A percentile compares a stretch with the other conserved stretches of the same genome.
Evolutionary conservation across 2,113 vertebrate species (phyloP).

Genomic region (Australoheros scitulus): DNA sequence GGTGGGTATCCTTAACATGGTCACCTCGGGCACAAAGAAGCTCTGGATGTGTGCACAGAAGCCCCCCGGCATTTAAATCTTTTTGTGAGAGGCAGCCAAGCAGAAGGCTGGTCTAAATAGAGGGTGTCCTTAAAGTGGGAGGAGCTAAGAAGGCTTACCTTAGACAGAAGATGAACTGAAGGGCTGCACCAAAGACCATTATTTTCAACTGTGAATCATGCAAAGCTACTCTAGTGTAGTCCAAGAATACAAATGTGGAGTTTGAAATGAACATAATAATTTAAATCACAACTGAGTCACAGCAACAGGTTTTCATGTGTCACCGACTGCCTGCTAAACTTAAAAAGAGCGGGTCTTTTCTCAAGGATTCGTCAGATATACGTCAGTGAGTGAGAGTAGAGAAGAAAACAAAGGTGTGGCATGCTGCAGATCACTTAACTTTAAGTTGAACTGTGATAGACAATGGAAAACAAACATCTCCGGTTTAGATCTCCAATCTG

Average conservation of each 20-base stretch:
- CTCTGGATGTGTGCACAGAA: not conserved
- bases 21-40: not conserved
- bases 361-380: not conserved
- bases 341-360: not conserved
- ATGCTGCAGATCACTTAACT: not conserved
- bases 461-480: not conserved
- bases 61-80: not conserved
- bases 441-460: not conserved
- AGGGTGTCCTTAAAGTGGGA: not conserved
- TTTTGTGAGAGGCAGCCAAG: not conserved
- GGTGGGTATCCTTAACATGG: not conserved
- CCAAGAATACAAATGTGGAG: no score
- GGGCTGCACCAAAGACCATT: not conserved
- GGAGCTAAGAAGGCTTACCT: rapidly evolving
- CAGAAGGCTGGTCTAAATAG: not conserved
- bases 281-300: no score
- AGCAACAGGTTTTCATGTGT: not conserved
- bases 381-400: not conserved
- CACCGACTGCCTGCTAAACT: not conserved
- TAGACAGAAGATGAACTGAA: not conserved
- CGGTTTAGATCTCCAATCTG: no score
- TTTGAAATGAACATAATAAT: no score
- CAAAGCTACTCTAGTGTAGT: not conserved
- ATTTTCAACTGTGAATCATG: not conserved
- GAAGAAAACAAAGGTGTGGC: not conserved